Evolutionary conservation across 2,888 invertebrate genomes (phyloP).

Genomic region (Folsomia candida): DNA sequence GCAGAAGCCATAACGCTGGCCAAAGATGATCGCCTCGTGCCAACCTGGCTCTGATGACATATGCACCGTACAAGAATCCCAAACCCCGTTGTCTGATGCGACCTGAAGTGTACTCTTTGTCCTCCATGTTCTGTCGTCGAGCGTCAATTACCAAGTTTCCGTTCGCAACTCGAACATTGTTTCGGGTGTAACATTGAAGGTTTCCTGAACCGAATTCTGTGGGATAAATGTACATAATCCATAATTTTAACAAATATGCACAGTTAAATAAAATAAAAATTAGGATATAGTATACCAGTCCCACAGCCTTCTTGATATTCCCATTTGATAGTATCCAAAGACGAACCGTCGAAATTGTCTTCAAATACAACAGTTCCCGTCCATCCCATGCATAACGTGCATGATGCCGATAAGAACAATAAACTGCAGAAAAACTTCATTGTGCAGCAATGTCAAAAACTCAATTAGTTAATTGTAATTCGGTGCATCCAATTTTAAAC

Average conservation of each 20-base stretch:
- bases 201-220: slow-evolving; percentile 44
- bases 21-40: slow-evolving; percentile 47
- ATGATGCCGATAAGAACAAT: background rate
- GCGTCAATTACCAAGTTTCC: slow-evolving; percentile 46
- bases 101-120: slow-evolving; percentile 44
- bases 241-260: no score
- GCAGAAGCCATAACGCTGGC: slow-evolving; percentile 43
- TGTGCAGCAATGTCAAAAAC: no score
- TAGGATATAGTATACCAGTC: slow-evolving; percentile 40
- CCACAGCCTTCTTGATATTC: slow-evolving; percentile 46
- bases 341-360: slow-evolving; percentile 48
- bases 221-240: no score
- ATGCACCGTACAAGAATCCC: slow-evolving; percentile 46
- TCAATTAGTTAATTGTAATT: no score
- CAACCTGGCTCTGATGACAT: slow-evolving; percentile 41
- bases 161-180: slow-evolving; percentile 39
- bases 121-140: slow-evolving; percentile 29
- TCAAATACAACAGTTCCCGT: slow-evolving; percentile 40
- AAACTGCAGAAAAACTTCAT: background rate
- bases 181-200: slow-evolving; percentile 44
- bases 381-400: slow-evolving; percentile 14
- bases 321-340: slow-evolving; percentile 48
- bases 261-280: no score
- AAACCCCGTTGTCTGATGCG: slow-evolving; percentile 35
- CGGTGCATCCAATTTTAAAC: no score